These are phyloP conservation scores for Paratilapia polleni DNA, from an alignment of 2,113 vertebrate genomes.

Conservation along the genomic window DNA sequence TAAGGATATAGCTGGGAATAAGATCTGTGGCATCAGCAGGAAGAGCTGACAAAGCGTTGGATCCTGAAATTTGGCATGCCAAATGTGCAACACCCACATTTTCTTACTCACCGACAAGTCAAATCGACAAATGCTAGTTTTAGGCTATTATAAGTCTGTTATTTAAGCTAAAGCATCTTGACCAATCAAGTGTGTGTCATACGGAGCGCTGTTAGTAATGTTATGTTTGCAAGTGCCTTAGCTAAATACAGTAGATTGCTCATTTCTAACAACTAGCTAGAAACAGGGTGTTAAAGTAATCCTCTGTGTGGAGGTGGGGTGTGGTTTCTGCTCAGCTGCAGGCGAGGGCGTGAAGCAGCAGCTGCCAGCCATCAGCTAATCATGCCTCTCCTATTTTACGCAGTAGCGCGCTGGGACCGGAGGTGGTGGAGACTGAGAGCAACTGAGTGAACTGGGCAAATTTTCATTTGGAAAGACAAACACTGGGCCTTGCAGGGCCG, in stretches of 20 bases:
- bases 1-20: background rate
- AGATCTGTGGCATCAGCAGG: background rate
- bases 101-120: background rate
- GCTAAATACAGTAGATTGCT: background rate
- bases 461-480: too few species aligned
- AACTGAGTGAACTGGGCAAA: too few species aligned
- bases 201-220: background rate
- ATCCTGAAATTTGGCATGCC: background rate
- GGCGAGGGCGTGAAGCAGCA: too few species aligned
- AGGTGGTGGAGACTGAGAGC: too few species aligned
- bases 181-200: background rate
- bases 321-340: too few species aligned
- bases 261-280: background rate
- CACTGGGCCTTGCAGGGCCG: too few species aligned
- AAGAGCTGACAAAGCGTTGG: background rate
- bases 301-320: too few species aligned
- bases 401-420: too few species aligned
- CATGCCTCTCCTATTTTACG: too few species aligned
- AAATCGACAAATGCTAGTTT: background rate
- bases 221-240: background rate
- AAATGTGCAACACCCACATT: background rate
- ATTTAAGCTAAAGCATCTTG: background rate
- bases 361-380: too few species aligned
- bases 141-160: background rate
- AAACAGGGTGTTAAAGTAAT: background rate